Base-by-base conservation (phyloP, 2,797 vertebrate genomes). In the Sebastes aleutianus region DNA sequence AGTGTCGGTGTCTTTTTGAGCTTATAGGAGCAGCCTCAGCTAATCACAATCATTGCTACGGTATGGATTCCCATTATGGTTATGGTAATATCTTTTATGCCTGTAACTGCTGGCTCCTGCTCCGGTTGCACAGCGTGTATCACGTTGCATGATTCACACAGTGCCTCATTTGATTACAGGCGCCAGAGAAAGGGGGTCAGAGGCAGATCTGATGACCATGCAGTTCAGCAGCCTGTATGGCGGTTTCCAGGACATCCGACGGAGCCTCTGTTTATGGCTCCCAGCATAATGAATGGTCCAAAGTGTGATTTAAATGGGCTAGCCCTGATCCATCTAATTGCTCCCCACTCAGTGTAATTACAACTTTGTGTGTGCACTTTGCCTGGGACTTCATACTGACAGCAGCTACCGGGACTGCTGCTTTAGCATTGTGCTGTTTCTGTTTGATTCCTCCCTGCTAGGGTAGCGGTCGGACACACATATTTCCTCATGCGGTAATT, bases 131-230 rank as follows among this genome's bases (percentile, higher is more conserved):
- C 85, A 32, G 62, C 76, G 80, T 88, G 85, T 77, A 91, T 92
- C 83, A 68, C 32, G 32, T 92, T 91, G 87, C 88, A 85, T 58
- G 82, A 85, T 91, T 87, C 87, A 79, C 91, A 85, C 89, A 68
- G 73, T 47, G 80, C 86, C 83, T 91, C 89, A 91, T 92, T 90
- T 90, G 91, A 92, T 89, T 90, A 91, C 82, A 80, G 91, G 91
- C 83, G 75, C 89, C 91, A 88, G 84, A 81, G 84, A 85, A 58
- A 89, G 67, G 74, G 84, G 85, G 87, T 91, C 86, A 85, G 86
- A 88, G 85, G 85, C 87, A 89, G 84, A 91, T 90, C 80, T 93
- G 92, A 91, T 91, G 91, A 93, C 80, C 71, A 3, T 67, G 87
- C 88, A 90, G 83, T 87, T 87, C 70, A 71, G 59, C 50, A 78